phyloP scores from a whole-genome alignment of 2,797 vertebrate genomes.

The Pelodytes ibericus region DNA sequence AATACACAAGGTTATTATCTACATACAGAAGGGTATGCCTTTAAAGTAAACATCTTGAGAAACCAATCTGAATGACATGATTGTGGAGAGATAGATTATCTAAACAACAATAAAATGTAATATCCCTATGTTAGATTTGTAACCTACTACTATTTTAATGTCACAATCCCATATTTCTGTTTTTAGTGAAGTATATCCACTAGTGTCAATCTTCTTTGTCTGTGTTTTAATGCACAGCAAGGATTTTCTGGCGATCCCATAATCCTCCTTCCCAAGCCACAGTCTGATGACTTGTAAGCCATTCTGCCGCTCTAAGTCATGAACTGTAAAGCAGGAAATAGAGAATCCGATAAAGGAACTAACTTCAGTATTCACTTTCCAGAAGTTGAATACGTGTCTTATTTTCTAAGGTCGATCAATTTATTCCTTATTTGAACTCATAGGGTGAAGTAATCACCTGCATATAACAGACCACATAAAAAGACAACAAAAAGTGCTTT shows the following conservation, averaged over 20 bases:
- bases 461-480: conserved; percentile 12
- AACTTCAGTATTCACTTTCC: not conserved
- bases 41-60: no score
- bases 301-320: not conserved
- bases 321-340: not conserved
- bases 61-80: no score
- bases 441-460: not conserved
- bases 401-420: not conserved
- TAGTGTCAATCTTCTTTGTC: not conserved
- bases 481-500: not conserved
- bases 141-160: no score
- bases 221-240: not conserved
- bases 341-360: not conserved
- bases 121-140: no score
- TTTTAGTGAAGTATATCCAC: not conserved
- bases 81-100: no score
- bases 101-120: no score
- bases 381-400: not conserved
- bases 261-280: not conserved
- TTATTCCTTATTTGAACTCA: not conserved
- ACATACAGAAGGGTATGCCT: no score
- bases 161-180: not conserved
- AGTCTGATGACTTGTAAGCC: not conserved
- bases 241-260: not conserved
- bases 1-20: no score